Base-by-base conservation (phyloP, 2,797 vertebrate genomes). In the Tenualosa ilisha region DNA sequence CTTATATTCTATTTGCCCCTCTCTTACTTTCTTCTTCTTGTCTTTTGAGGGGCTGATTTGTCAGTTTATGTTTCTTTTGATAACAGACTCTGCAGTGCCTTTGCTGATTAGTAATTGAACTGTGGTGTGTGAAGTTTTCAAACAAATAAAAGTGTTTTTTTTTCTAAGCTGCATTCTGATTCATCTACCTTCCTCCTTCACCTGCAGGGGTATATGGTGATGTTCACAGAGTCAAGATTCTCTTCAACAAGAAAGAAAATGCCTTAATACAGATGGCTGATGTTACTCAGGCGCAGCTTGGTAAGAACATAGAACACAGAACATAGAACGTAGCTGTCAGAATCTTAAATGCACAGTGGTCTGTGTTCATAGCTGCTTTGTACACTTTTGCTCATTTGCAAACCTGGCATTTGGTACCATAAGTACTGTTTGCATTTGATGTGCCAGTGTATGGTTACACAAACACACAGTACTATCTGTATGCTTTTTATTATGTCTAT, bases 201-300 rank as follows among this genome's bases (percentile, higher is more conserved):
- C 84, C 26, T 86, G 43, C 84, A 97, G 97, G 98, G 85, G 95
- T 98, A 2, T 99, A 97, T 61, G 98, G 98, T 15, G 96, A 98
- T 88, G 97, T 98, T 0, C 96, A 97, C 91, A 93, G 97, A 91
- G 98, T 99, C 89, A 99, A 99, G 91, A 98, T 99, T 88, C 95
- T 97, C 92, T 98, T 97, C 92, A 98, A 97, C 88, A 98, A 96
- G 90, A 97, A 97, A 90, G 97, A 97, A 90, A 97, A 95, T 40
- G 97, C 97, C 87, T 94, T 99, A 87, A 93, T 99, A 91, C 97
- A 98, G 93, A 98, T 98, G 97, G 97, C 96, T 82, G 97, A 98
- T 87, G 93, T 93, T 83, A 95, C 89, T 2, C 97, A 99, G 93
- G 97, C 98, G 90, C 97, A 97, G 59, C 91, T 97, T 79, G 98